phyloP scores from a whole-genome alignment of 2,888 invertebrate species.

The Papilio gigon region DNA sequence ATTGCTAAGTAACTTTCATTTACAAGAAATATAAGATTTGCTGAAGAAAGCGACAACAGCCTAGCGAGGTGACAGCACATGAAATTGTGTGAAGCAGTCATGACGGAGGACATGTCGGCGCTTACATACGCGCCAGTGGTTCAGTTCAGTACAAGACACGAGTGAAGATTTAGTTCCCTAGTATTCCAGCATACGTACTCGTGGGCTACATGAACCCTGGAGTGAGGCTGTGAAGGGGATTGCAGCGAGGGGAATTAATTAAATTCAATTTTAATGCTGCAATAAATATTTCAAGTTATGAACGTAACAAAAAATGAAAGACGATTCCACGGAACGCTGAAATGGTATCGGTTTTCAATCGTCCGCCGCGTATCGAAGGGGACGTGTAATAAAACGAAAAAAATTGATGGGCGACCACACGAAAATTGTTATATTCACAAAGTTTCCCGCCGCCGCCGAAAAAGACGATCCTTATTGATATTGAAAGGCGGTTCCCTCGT shows the following conservation, averaged over 20 bases:
- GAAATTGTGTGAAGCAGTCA: background rate
- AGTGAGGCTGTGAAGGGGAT: background rate
- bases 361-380: slow-evolving; percentile 34
- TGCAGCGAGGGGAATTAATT: background rate
- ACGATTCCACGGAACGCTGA: slow-evolving; percentile 19
- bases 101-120: background rate
- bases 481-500: slow-evolving; percentile 60
- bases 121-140: background rate
- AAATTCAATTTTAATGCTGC: background rate
- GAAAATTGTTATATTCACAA: slow-evolving; percentile 68
- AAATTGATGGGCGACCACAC: slow-evolving; percentile 57
- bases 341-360: slow-evolving; percentile 37
- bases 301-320: slow-evolving; percentile 28
- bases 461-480: slow-evolving; percentile 69
- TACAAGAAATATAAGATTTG: background rate
- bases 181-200: background rate
- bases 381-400: slow-evolving; percentile 55
- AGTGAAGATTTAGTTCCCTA: background rate
- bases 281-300: slow-evolving; percentile 13
- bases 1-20: background rate
- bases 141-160: too few relatives aligned
- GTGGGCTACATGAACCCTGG: background rate
- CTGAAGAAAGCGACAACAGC: background rate
- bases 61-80: too few relatives aligned
- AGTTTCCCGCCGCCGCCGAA: slow-evolving; percentile 55